phyloP scores from a whole-genome alignment of 2,113 vertebrate genomes.

The Asarcornis scutulata region DNA sequence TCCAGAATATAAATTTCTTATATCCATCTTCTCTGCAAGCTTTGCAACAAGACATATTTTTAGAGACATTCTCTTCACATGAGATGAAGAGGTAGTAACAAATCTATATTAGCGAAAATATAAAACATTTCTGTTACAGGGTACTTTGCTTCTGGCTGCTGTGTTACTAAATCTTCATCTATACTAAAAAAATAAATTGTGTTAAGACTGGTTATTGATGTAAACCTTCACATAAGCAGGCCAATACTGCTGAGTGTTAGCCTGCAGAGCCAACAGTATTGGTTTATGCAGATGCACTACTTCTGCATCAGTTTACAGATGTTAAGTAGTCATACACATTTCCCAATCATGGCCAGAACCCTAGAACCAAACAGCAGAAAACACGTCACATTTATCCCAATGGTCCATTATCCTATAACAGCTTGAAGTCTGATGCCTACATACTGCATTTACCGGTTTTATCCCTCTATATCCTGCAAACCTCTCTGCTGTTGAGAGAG shows the following conservation, averaged over 20 bases:
- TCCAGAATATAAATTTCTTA: not conserved
- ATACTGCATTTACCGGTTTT: fast-evolving
- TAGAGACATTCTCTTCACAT: not conserved
- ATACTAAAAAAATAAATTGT: not conserved
- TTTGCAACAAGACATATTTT: not conserved
- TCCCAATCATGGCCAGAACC: not conserved
- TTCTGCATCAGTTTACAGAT: not conserved
- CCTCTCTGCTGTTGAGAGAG: not conserved
- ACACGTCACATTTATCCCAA: not conserved
- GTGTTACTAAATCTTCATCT: not conserved
- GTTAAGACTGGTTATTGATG: not conserved
- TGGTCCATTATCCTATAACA: fast-evolving
- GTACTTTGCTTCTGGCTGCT: not conserved
- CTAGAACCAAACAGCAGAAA: not conserved
- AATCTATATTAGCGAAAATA: not conserved
- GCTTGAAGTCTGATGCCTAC: not conserved
- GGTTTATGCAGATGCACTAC: not conserved
- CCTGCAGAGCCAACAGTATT: not conserved
- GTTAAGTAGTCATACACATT: not conserved
- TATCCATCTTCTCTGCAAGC: not conserved
- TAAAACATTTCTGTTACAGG: not conserved
- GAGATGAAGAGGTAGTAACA: too few species aligned
- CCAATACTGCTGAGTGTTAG: not conserved
- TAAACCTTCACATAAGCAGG: not conserved
- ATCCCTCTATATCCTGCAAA: not conserved